Evolutionary conservation across 2,888 invertebrate species (phyloP).

Genomic region (Napeogenes inachia): DNA sequence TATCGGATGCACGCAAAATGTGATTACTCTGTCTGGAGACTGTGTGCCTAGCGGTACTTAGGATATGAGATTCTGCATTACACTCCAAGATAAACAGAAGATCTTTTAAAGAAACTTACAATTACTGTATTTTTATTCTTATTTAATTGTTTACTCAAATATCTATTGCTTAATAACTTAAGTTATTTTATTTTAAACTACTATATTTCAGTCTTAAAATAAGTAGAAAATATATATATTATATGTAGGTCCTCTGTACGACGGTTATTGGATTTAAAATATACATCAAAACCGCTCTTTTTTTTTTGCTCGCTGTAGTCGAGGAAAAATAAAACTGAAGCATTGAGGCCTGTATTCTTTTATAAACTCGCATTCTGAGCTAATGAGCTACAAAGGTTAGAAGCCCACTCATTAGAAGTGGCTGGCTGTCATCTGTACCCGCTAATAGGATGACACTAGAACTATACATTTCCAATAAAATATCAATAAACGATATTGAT

Average conservation of each 20-base stretch:
- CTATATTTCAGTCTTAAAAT: not conserved
- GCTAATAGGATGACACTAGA: conserved; percentile 35
- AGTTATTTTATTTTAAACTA: not conserved
- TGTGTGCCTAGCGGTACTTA: not conserved
- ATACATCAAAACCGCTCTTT: not conserved
- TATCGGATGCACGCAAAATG: conserved; percentile 7
- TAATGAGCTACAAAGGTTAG: conserved; percentile 35
- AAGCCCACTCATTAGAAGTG: conserved; percentile 31
- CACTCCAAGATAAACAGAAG: not conserved
- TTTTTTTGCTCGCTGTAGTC: not conserved
- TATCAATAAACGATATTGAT: conserved; percentile 32
- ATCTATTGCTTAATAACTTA: no score
- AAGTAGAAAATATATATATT: not conserved
- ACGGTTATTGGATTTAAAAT: not conserved
- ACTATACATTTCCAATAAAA: conserved; percentile 19
- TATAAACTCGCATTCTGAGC: conserved; percentile 26
- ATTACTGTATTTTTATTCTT: not conserved
- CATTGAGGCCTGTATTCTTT: conserved; percentile 22
- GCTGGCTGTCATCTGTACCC: conserved; percentile 29
- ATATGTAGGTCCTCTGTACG: no score
- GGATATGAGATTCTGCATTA: not conserved
- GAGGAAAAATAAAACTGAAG: conserved; percentile 21
- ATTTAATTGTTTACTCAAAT: no score
- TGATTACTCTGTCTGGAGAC: conserved; percentile 4
- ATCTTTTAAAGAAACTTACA: not conserved